Conservation (phyloP, 2,888 invertebrate genomes). For the Oasisia sp. region DNA sequence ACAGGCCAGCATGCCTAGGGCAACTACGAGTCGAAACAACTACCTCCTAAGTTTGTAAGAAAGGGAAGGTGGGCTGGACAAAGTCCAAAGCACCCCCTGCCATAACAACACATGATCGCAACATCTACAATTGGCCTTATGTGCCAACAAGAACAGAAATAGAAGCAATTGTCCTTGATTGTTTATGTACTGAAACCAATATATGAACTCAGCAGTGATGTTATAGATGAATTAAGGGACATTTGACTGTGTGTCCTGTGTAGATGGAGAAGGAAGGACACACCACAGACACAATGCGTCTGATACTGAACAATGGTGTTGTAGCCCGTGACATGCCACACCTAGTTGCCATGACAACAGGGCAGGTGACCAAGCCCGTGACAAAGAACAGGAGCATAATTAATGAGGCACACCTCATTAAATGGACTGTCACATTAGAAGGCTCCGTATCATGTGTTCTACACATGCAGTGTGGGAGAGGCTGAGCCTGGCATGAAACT, state of each 20-base stretch:
- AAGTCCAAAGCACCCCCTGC: no score
- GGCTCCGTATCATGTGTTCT: background rate
- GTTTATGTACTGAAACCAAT: background rate
- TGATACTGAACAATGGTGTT: background rate
- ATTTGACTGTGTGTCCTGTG: background rate
- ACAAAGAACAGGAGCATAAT: constrained; percentile 1
- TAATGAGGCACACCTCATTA: background rate
- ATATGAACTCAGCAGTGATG: background rate
- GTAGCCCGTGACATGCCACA: background rate
- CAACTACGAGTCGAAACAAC: no score
- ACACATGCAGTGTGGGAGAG: background rate
- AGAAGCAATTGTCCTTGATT: no score
- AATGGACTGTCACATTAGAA: constrained; percentile 5
- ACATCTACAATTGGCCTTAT: no score
- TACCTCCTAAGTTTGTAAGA: no score
- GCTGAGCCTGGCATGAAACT: background rate
- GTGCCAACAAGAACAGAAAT: no score
- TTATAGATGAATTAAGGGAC: background rate
- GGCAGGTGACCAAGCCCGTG: background rate
- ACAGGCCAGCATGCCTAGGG: no score
- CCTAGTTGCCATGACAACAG: background rate
- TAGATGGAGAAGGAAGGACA: background rate
- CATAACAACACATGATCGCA: no score
- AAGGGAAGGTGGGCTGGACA: no score
- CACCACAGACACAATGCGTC: background rate